Evolutionary conservation across 2,113 vertebrate genomes (phyloP).

Genomic region (Corythornis cristatus): DNA sequence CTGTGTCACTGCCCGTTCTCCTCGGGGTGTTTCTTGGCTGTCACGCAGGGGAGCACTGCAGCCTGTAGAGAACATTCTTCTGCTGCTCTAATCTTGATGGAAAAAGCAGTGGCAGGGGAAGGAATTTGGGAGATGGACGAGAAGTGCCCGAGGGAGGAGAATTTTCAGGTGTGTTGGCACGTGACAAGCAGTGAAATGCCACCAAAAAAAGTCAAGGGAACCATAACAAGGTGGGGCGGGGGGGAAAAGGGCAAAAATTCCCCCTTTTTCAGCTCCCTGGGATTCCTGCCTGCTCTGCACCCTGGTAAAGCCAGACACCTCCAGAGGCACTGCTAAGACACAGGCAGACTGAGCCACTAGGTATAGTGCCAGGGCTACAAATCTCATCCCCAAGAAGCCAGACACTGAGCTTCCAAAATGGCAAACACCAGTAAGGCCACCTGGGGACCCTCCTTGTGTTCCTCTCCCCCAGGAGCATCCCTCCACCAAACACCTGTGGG

Average conservation of each 20-base stretch:
- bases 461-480: not conserved
- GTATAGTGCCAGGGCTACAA: rapidly evolving
- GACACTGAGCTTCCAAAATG: not conserved
- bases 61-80: slow-evolving; percentile 52
- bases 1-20: slow-evolving; percentile 33
- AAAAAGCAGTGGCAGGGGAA: slow-evolving; percentile 11
- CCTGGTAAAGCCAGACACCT: rapidly evolving
- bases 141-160: slow-evolving; percentile 36
- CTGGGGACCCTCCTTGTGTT: not conserved
- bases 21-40: slow-evolving; percentile 14
- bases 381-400: not conserved
- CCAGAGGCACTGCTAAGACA: not conserved
- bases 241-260: slow-evolving; percentile 4
- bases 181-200: not conserved
- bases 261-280: not conserved
- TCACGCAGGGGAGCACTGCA: slow-evolving; percentile 32
- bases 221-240: not conserved
- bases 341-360: not conserved
- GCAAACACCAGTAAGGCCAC: not conserved
- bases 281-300: not conserved
- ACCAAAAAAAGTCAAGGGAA: slow-evolving; percentile 1
- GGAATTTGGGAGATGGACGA: not conserved
- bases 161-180: not conserved
- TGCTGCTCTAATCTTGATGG: slow-evolving; percentile 57
- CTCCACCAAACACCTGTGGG: rapidly evolving